Conservation (phyloP, 2,888 invertebrate species). For the Drosophila melanocephala region DNA sequence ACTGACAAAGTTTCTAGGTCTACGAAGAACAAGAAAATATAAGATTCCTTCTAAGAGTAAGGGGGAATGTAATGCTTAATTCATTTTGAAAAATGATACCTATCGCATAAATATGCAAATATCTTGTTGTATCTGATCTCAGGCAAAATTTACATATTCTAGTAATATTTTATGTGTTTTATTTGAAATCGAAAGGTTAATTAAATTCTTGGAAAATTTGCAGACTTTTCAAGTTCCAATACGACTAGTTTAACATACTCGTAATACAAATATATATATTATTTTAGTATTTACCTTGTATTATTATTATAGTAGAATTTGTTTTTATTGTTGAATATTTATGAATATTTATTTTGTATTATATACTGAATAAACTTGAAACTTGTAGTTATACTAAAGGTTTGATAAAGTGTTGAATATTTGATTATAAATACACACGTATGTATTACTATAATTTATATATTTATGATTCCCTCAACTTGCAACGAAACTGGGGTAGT, state of each 20-base stretch:
- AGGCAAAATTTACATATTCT: background rate
- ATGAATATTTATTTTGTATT: slow-evolving; percentile 21
- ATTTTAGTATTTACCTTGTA: slow-evolving; percentile 34
- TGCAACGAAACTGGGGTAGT: slow-evolving; percentile 4
- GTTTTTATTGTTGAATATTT: slow-evolving; percentile 17
- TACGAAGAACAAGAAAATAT: background rate
- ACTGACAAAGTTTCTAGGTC: background rate
- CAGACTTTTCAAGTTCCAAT: background rate
- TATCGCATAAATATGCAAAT: background rate
- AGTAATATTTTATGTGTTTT: background rate
- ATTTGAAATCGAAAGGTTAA: background rate
- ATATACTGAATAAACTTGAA: slow-evolving; percentile 14
- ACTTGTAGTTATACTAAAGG: slow-evolving; percentile 8
- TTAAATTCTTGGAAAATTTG: background rate
- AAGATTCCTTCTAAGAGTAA: background rate
- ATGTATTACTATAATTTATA: background rate
- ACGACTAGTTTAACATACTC: background rate
- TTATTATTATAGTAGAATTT: slow-evolving; percentile 6
- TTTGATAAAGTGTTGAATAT: slow-evolving; percentile 16
- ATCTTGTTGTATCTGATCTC: background rate
- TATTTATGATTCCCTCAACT: background rate
- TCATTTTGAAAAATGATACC: background rate
- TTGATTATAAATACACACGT: slow-evolving; percentile 3
- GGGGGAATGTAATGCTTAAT: background rate
- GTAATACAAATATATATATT: background rate